Percentiles rank a stretch among this genome's conserved stretches.
phyloP scores from a whole-genome alignment of 1,140 invertebrate genomes.

The Trachelipus rathkii region DNA sequence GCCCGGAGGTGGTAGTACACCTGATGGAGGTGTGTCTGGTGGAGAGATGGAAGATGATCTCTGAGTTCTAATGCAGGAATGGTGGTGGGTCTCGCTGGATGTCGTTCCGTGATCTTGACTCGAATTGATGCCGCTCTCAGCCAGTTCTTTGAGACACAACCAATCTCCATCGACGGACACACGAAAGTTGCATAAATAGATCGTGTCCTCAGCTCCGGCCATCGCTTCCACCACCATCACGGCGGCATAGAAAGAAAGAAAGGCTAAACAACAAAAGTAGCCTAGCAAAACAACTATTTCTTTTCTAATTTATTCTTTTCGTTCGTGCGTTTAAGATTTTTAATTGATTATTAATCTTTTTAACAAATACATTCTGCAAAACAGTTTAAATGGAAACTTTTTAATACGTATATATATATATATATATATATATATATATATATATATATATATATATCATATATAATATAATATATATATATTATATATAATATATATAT shows the following conservation, averaged over 20 bases:
- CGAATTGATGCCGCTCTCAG: conserved; percentile 68
- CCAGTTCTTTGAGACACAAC: conserved; percentile 90
- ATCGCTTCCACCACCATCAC: conserved; percentile 41
- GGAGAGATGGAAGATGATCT: conserved; percentile 16
- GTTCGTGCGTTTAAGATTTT: too few species aligned
- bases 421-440: too few species aligned
- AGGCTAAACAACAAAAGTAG: too few species aligned
- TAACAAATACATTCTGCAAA: too few species aligned
- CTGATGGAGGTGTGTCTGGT: conserved; percentile 31
- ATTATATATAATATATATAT: too few species aligned
- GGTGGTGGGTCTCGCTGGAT: conserved; percentile 53
- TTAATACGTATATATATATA: too few species aligned
- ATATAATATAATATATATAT: too few species aligned
- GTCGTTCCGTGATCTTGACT: conserved; percentile 31
- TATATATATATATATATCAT: too few species aligned
- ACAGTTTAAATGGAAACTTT: too few species aligned
- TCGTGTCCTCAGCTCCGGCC: conserved; percentile 64
- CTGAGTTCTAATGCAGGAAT: conserved; percentile 55
- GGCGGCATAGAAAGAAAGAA: background rate
- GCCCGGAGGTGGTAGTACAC: conserved; percentile 16
- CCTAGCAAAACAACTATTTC: too few species aligned
- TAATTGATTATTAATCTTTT: too few species aligned
- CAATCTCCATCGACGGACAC: conserved; percentile 95
- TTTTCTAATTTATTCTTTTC: too few species aligned
- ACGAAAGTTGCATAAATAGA: conserved; percentile 94